phyloP scores from a whole-genome alignment of 1,140 invertebrate species.

The Drosophila tani region DNA sequence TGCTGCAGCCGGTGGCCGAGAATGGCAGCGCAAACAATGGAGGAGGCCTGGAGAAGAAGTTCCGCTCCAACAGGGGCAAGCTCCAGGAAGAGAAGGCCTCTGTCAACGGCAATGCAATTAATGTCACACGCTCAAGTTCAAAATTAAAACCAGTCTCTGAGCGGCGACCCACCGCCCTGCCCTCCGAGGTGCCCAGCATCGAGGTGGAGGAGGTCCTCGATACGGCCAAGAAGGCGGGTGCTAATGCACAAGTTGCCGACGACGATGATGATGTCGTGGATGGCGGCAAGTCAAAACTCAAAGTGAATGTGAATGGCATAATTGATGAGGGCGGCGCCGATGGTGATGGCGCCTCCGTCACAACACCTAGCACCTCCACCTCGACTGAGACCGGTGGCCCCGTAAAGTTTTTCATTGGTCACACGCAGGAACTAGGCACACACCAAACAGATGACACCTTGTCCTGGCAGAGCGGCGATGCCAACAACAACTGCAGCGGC shows the following conservation, averaged over 20 bases:
- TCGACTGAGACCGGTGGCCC: slow-evolving; percentile 46
- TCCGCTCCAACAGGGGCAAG: slow-evolving; percentile 44
- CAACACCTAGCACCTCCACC: slow-evolving; percentile 41
- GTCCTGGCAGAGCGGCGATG: slow-evolving; percentile 69
- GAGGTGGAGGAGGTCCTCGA: slow-evolving; percentile 28
- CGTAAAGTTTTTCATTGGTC: slow-evolving; percentile 83
- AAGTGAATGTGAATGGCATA: slow-evolving; percentile 78
- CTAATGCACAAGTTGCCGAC: slow-evolving; percentile 17
- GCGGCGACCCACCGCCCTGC: slow-evolving; percentile 75
- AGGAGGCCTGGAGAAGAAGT: slow-evolving; percentile 35
- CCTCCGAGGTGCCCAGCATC: slow-evolving; percentile 66
- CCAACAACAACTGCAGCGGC: slow-evolving; percentile 60
- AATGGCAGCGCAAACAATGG: slow-evolving; percentile 45
- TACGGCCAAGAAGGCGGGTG: neutral
- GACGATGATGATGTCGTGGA: slow-evolving; percentile 21
- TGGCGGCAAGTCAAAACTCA: slow-evolving; percentile 65
- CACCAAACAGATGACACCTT: slow-evolving; percentile 66
- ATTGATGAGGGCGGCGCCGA: slow-evolving; percentile 63
- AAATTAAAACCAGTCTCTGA: slow-evolving; percentile 83
- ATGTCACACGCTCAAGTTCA: slow-evolving; percentile 71
- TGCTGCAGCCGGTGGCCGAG: slow-evolving; percentile 48
- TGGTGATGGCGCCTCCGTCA: slow-evolving; percentile 21
- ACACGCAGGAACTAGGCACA: slow-evolving; percentile 69
- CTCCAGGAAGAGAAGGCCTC: slow-evolving; percentile 26
- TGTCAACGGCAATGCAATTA: slow-evolving; percentile 71